Evolutionary conservation across 2,888 invertebrate genomes (phyloP).

Genomic region (Catocala sponsa): DNA sequence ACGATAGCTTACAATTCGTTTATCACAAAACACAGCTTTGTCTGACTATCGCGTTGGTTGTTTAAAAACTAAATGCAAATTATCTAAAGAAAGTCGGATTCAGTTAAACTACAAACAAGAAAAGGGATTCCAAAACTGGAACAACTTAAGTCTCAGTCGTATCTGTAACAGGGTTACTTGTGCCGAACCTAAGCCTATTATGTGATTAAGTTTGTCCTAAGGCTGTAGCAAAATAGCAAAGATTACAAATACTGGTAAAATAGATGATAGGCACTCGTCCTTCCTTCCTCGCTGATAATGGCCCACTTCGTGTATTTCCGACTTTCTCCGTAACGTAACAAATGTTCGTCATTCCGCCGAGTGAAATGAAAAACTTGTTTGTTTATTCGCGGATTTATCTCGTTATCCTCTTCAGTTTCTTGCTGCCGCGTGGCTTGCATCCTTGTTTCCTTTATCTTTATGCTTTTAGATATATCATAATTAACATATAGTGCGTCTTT

Average conservation of each 20-base stretch:
- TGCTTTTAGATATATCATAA: too few relatives aligned
- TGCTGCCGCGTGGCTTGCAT: background rate
- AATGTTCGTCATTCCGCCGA: conserved; percentile 35
- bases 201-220: conserved; percentile 31
- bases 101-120: conserved; percentile 6
- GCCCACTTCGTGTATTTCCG: conserved; percentile 52
- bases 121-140: conserved; percentile 10
- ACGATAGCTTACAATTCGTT: too few relatives aligned
- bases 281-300: conserved; percentile 54
- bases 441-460: background rate
- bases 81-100: background rate
- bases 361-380: conserved; percentile 22
- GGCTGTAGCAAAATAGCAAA: conserved; percentile 31
- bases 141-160: conserved; percentile 8
- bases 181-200: conserved; percentile 29
- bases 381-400: conserved; percentile 14
- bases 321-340: conserved; percentile 45
- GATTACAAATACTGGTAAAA: conserved; percentile 38
- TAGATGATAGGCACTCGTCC: conserved; percentile 41
- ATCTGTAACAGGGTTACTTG: conserved; percentile 25
- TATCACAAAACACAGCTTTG: too few relatives aligned
- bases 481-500: too few relatives aligned
- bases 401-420: conserved; percentile 11
- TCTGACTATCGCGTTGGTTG: too few relatives aligned
- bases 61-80: too few relatives aligned